Percentiles rank a stretch among this genome's conserved stretches.
These are phyloP conservation scores for Laticauda laticaudata DNA, from an alignment of 2,113 vertebrate species.

Conservation along the genomic window DNA sequence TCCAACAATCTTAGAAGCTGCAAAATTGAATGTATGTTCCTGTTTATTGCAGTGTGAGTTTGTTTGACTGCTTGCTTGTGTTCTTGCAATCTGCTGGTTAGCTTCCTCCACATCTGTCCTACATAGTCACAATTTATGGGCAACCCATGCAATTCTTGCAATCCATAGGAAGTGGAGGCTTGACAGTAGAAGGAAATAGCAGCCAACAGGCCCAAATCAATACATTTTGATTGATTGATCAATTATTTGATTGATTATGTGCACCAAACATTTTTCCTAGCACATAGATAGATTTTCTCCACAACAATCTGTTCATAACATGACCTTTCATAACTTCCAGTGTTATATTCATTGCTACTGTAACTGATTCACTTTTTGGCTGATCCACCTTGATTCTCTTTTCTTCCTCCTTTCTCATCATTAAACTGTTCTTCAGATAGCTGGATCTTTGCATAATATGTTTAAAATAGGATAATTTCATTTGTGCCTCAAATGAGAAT, in stretches of 20 bases:
- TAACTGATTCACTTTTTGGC: background rate
- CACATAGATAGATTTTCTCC: background rate
- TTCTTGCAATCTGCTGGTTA: background rate
- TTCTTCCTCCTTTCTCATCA: background rate
- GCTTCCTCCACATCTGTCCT: background rate
- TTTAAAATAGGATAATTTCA: background rate
- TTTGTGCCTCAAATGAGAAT: background rate
- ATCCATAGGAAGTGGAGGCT: background rate
- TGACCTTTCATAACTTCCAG: background rate
- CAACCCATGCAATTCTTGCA: background rate
- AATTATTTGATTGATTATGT: background rate
- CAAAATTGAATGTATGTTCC: background rate
- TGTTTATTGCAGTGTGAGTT: background rate
- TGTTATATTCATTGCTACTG: background rate
- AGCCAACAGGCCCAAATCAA: background rate
- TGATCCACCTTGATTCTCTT: background rate
- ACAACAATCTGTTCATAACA: background rate
- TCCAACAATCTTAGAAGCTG: background rate
- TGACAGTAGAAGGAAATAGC: background rate
- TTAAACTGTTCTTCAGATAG: background rate
- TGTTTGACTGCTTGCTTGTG: background rate
- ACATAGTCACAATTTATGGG: background rate
- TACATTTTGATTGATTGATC: background rate
- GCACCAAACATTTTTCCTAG: background rate
- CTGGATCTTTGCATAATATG: background rate